Base-by-base conservation (phyloP, 2,113 vertebrate genomes). In the Salminus brasiliensis region DNA sequence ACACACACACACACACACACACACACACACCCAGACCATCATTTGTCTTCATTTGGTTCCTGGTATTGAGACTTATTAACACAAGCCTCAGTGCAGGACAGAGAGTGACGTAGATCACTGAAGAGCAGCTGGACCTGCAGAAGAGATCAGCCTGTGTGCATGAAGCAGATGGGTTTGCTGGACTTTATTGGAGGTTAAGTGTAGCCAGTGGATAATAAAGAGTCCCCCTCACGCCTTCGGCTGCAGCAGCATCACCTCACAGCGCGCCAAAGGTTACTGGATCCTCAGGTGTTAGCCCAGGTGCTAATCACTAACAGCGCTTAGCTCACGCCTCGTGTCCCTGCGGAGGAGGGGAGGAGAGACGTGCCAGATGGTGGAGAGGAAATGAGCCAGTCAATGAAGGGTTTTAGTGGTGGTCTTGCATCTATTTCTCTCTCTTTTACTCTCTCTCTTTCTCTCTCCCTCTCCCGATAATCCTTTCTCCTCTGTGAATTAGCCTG, bases 281-380 rank as follows among this genome's bases (percentile, higher is more conserved):
- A 83, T 86, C 87, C 85, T 83, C 81, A 85, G 76, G 85, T 85
- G 74, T 53, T 80, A 78, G 67, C 78, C 77, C 74, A 80, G 76
- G 73, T 52, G 82, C 74, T 87, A 86, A 86, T 86, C 77, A 72
- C 85, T 27, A 66, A 66, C 74, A 62, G 39, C 39, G 30, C 57
- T 7, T 41, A 47, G 57, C 72, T 74, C 57, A 62, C 66, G 60
- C 79, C 65, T 27, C 81, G 32, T 86, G 81, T 78, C 79, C 76
- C 66, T 83, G 87, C 80, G 80, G 57, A 85, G 74, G 86, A 47
- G 49, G 36, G 74, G 21, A 34, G 29, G 21, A 36, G 63, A 55
- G 74, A 55, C 57, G 8, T 53, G 45, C 74, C 62, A 41, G 74
- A 66, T 52, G 74, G 63, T 41, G 36, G 32, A 27, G 62, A 49